A percentile compares a stretch with the other conserved stretches of the same genome.
Conservation (phyloP, 1,140 invertebrate genomes). For the Papilio aristodemus region DNA sequence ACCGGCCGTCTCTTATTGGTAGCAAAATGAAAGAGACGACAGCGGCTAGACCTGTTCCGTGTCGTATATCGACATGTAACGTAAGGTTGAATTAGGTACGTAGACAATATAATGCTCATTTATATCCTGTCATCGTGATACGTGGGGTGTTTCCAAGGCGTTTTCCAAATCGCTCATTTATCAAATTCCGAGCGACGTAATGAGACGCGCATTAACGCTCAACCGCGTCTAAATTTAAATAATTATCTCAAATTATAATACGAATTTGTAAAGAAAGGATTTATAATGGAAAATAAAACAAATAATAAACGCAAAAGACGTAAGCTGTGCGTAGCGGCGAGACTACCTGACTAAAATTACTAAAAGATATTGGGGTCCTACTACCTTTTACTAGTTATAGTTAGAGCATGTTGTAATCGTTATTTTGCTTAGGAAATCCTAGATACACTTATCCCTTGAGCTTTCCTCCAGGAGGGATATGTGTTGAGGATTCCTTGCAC, state of each 20-base stretch:
- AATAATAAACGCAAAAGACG: background rate
- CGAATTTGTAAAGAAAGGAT: slow-evolving; percentile 14
- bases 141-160: slow-evolving; percentile 69
- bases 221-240: slow-evolving; percentile 38
- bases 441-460: too few species aligned
- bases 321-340: too few species aligned
- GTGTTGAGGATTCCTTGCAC: too few species aligned
- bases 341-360: too few species aligned
- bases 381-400: too few species aligned
- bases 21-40: slow-evolving; percentile 71
- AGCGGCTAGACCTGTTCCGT: slow-evolving; percentile 53
- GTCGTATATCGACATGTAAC: slow-evolving; percentile 62
- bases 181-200: slow-evolving; percentile 69
- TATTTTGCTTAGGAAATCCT: too few species aligned
- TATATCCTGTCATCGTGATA: slow-evolving; percentile 74
- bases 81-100: slow-evolving; percentile 68
- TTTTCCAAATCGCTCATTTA: slow-evolving; percentile 76
- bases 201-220: slow-evolving; percentile 68
- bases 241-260: slow-evolving; percentile 31
- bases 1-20: slow-evolving; percentile 71
- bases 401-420: too few species aligned
- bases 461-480: too few species aligned
- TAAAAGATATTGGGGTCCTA: too few species aligned
- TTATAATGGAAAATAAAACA: background rate
- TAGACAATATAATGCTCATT: slow-evolving; percentile 76